A percentile compares a stretch with the other conserved stretches of the same genome.
Conservation (phyloP, 2,113 vertebrate species). For the Nyctereutes procyonoides region DNA sequence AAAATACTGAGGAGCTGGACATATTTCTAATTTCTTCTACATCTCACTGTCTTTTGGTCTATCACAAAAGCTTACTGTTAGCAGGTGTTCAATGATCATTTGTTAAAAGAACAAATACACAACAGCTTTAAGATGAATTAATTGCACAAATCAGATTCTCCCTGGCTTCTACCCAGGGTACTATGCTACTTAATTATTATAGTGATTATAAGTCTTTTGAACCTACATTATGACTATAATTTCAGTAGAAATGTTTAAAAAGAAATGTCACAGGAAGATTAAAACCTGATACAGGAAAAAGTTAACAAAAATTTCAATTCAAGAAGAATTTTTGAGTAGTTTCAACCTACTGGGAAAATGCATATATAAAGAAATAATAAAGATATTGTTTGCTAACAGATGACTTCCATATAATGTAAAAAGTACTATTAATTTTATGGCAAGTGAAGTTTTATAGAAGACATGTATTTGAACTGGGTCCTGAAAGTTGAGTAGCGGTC, state of each 20-base stretch:
- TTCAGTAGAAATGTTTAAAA: slow-evolving; percentile 29
- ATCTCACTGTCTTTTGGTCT: not conserved
- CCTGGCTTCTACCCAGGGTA: not conserved
- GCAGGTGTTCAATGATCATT: not conserved
- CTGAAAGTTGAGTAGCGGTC: not conserved
- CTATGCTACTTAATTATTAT: slow-evolving; percentile 44
- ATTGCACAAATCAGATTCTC: not conserved
- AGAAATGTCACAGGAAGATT: not conserved
- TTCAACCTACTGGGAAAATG: not conserved
- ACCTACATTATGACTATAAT: not conserved
- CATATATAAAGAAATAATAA: not conserved
- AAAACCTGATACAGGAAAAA: not conserved
- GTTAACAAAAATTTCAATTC: not conserved
- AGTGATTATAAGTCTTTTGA: slow-evolving; percentile 23
- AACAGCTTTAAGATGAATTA: slow-evolving; percentile 6
- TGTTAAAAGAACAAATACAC: slow-evolving; percentile 32
- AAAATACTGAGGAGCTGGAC: not conserved
- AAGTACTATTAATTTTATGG: not conserved
- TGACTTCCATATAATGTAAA: not conserved
- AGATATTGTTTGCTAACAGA: not conserved
- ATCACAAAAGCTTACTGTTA: not conserved
- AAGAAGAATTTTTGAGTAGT: not conserved
- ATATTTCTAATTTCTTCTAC: not conserved
- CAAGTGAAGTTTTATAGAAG: not conserved
- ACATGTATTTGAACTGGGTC: not conserved